Conservation (phyloP, 2,888 invertebrate species). For the Noctua fimbriata region DNA sequence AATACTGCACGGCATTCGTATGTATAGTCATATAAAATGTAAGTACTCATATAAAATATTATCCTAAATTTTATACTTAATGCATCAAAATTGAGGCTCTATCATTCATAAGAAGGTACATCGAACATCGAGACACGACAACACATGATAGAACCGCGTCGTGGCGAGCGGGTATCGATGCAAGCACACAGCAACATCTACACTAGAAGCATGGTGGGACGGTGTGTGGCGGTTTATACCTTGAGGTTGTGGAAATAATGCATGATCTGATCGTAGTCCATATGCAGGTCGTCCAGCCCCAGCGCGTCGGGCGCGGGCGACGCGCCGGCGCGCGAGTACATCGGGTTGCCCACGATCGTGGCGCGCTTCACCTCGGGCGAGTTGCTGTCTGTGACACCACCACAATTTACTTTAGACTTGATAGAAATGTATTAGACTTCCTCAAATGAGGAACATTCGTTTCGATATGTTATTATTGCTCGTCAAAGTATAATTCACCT, state of each 20-base stretch:
- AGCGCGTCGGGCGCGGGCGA: constrained; percentile 89
- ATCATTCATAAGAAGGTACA: constrained; percentile 87
- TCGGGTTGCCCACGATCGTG: constrained; percentile 96
- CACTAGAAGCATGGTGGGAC: constrained; percentile 87
- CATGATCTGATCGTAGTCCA: constrained; percentile 99
- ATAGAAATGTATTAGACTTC: neutral
- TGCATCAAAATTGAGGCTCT: constrained; percentile 89
- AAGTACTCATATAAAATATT: constrained; percentile 86
- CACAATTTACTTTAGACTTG: constrained; percentile 3
- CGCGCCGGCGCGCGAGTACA: constrained; percentile 92
- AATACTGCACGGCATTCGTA: constrained; percentile 86
- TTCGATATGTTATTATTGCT: neutral
- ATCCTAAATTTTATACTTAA: constrained; percentile 84
- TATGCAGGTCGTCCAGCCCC: constrained; percentile 95
- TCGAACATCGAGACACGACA: constrained; percentile 81
- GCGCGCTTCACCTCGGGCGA: constrained; percentile 94
- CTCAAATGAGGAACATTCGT: neutral
- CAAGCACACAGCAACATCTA: constrained; percentile 87
- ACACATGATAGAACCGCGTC: constrained; percentile 75
- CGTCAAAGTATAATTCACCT: constrained; percentile 74
- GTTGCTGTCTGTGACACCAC: constrained; percentile 75
- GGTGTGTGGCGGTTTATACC: constrained; percentile 91
- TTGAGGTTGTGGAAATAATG: constrained; percentile 99
- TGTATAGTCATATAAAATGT: constrained; percentile 87
- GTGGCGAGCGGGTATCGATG: constrained; percentile 72